These are phyloP conservation scores for Drosophila greeni DNA, from an alignment of 2,888 invertebrate species.

Conservation along the genomic window DNA sequence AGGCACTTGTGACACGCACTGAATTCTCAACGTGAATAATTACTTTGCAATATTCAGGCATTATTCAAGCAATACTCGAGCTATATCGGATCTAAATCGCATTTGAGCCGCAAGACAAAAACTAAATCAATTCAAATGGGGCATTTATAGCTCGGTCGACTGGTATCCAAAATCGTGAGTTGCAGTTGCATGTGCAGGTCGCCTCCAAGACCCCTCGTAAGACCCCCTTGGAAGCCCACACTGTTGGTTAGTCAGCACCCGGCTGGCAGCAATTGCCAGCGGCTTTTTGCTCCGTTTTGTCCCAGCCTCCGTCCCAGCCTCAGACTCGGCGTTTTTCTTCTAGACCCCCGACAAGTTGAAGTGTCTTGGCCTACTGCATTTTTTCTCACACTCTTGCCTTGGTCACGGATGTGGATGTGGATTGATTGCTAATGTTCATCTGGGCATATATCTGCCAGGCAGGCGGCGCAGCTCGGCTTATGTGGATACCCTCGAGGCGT, in stretches of 20 bases:
- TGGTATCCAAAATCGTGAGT: slow-evolving; percentile 26
- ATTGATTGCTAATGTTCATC: slow-evolving; percentile 70
- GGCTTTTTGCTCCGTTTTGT: slow-evolving; percentile 38
- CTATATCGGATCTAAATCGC: slow-evolving; percentile 31
- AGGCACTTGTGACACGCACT: slow-evolving; percentile 24
- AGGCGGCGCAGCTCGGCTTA: slow-evolving; percentile 18
- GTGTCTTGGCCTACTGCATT: slow-evolving; percentile 45
- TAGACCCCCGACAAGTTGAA: slow-evolving; percentile 41
- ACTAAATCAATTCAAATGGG: slow-evolving; percentile 34
- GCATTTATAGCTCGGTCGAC: slow-evolving; percentile 21
- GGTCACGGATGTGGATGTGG: slow-evolving; percentile 55
- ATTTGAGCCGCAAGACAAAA: slow-evolving; percentile 1
- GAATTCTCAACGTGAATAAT: slow-evolving; percentile 32
- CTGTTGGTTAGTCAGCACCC: slow-evolving; percentile 39
- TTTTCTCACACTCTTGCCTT: slow-evolving; percentile 46
- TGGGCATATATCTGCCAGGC: slow-evolving; percentile 38
- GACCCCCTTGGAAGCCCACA: slow-evolving; percentile 16
- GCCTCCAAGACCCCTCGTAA: neutral
- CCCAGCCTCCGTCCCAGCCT: neutral
- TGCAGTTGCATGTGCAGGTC: slow-evolving; percentile 32
- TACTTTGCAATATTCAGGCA: slow-evolving; percentile 20
- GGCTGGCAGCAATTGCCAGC: slow-evolving; percentile 20
- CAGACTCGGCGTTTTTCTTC: slow-evolving; percentile 22
- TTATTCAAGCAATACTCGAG: slow-evolving; percentile 14
- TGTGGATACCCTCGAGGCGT: slow-evolving; percentile 36